These are phyloP conservation scores for Dicranocentrus wangi DNA, from an alignment of 2,888 invertebrate species.

Conservation along the genomic window DNA sequence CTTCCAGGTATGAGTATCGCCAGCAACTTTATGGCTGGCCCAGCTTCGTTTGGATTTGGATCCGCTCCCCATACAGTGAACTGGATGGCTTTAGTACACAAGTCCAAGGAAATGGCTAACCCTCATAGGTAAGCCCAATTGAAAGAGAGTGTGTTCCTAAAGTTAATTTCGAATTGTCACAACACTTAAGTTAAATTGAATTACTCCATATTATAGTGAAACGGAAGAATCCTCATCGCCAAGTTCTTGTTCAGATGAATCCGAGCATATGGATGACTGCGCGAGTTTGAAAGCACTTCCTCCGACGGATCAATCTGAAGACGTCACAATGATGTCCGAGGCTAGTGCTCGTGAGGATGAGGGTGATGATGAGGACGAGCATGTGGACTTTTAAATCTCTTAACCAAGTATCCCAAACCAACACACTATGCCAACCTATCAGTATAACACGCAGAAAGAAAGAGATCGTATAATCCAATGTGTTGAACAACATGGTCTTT, in stretches of 20 bases:
- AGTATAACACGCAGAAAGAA: too few relatives aligned
- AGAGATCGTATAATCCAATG: too few relatives aligned
- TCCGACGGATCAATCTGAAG: slow-evolving; percentile 65
- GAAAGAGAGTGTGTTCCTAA: too few relatives aligned
- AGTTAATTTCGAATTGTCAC: too few relatives aligned
- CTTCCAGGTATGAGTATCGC: slow-evolving; percentile 34
- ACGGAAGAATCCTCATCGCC: slow-evolving; percentile 25
- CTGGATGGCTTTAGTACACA: slow-evolving; percentile 64
- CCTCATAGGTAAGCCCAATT: background rate
- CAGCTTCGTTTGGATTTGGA: slow-evolving; percentile 42
- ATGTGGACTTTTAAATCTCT: slow-evolving; percentile 34
- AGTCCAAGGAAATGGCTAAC: slow-evolving; percentile 51
- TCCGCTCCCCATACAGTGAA: slow-evolving; percentile 54
- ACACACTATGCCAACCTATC: background rate
- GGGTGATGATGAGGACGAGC: slow-evolving; percentile 45
- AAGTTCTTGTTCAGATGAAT: slow-evolving; percentile 46
- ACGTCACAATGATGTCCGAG: slow-evolving; percentile 67
- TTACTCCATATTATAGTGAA: too few relatives aligned
- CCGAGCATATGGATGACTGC: slow-evolving; percentile 69
- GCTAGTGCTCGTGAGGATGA: slow-evolving; percentile 62
- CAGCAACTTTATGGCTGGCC: slow-evolving; percentile 40
- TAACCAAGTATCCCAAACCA: background rate
- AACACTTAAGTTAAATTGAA: too few relatives aligned
- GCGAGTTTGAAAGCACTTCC: slow-evolving; percentile 68
- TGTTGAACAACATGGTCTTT: too few relatives aligned